Conservation (phyloP, 2,113 vertebrate genomes). For the Hepsetus odoe region DNA sequence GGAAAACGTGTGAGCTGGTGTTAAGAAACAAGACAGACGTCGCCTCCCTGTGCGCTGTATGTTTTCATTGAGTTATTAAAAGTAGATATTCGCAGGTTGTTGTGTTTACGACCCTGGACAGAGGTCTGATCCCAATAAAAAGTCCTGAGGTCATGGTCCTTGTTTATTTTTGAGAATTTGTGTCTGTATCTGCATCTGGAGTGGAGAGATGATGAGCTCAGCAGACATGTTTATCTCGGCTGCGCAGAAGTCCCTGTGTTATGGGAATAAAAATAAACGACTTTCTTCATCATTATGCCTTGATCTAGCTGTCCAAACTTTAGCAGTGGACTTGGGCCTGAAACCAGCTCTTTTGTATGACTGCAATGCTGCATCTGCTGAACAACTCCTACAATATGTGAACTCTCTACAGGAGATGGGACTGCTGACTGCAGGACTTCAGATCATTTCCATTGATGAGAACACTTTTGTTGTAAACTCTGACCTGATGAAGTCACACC, state of each 20-base stretch:
- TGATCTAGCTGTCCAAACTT: slow-evolving; percentile 80
- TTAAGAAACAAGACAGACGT: neutral
- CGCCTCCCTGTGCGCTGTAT: too few relatives aligned
- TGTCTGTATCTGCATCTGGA: neutral
- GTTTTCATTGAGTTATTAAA: too few relatives aligned
- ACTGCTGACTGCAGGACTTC: slow-evolving; percentile 69
- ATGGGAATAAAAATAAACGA: slow-evolving; percentile 65
- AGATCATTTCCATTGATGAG: slow-evolving; percentile 74
- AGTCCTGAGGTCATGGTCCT: neutral
- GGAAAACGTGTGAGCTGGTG: neutral
- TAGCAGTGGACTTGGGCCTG: slow-evolving; percentile 81
- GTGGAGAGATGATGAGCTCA: slow-evolving; percentile 45
- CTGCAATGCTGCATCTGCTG: slow-evolving; percentile 65
- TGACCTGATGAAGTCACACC: slow-evolving; percentile 54
- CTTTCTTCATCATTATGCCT: slow-evolving; percentile 70
- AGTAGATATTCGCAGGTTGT: too few relatives aligned
- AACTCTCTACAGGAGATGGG: slow-evolving; percentile 68
- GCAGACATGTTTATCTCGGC: slow-evolving; percentile 72
- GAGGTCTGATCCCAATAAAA: too few relatives aligned
- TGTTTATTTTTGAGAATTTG: slow-evolving; percentile 28
- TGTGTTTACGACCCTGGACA: neutral
- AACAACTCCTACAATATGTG: slow-evolving; percentile 79
- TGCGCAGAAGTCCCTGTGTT: slow-evolving; percentile 73
- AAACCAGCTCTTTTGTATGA: slow-evolving; percentile 89
- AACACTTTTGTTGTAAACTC: slow-evolving; percentile 75